Evolutionary conservation across 2,797 vertebrate species (phyloP).

Genomic region (Poeciliopsis infans): DNA sequence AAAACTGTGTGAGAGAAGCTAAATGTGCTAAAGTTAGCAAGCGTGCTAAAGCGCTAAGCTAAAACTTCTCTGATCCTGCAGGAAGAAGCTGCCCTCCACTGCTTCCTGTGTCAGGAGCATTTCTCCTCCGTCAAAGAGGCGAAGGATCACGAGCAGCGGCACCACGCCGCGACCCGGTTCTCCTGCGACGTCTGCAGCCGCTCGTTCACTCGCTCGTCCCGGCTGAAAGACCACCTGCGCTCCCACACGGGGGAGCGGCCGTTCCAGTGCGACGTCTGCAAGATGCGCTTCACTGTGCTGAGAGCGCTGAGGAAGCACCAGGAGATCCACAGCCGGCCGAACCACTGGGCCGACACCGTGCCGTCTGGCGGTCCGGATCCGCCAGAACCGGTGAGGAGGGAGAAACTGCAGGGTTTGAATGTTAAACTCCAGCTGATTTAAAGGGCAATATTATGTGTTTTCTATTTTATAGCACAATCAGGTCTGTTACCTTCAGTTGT

Average conservation of each 20-base stretch:
- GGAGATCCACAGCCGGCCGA: constrained; percentile 43
- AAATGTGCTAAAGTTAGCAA: not conserved
- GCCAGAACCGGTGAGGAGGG: constrained; percentile 10
- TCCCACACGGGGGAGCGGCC: constrained; percentile 56
- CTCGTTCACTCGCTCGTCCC: constrained; percentile 18
- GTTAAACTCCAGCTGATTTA: not conserved
- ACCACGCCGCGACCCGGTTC: constrained; percentile 30
- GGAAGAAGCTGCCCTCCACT: constrained; percentile 21
- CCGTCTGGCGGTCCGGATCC: fast-evolving
- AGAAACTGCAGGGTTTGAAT: not conserved
- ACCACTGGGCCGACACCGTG: fast-evolving
- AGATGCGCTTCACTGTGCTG: constrained; percentile 25
- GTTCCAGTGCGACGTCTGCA: constrained; percentile 48
- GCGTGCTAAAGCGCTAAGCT: not conserved
- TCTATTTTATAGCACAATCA: too few relatives aligned
- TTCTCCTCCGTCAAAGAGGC: constrained; percentile 32
- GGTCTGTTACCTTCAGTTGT: too few relatives aligned
- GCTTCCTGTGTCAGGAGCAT: constrained; percentile 28
- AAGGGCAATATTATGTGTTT: too few relatives aligned
- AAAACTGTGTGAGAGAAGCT: not conserved
- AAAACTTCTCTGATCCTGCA: not conserved
- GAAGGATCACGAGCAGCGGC: constrained; percentile 39
- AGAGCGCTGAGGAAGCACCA: constrained; percentile 45
- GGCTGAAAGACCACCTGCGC: constrained; percentile 43
- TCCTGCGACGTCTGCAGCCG: constrained; percentile 45